Evolutionary conservation across 2,888 invertebrate species (phyloP).

Genomic region (Polydrusus tereticollis): DNA sequence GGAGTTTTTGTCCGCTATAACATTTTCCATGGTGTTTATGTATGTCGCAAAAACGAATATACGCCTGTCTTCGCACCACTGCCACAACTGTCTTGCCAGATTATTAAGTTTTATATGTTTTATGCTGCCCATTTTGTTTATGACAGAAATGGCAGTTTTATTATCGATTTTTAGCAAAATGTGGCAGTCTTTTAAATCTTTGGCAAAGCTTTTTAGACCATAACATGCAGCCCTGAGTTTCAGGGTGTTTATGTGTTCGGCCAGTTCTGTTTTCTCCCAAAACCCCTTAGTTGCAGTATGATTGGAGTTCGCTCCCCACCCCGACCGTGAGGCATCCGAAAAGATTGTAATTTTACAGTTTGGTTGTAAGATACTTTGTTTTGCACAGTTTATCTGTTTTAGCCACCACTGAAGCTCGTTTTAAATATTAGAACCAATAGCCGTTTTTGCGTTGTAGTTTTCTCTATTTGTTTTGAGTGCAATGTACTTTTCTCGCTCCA

Average conservation of each 20-base stretch:
- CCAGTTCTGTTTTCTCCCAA: not conserved
- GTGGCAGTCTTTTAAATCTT: not conserved
- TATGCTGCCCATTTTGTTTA: too few relatives aligned
- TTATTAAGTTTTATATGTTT: not conserved
- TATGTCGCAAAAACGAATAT: conserved; percentile 27
- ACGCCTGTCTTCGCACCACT: conserved; percentile 13
- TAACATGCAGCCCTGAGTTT: not conserved
- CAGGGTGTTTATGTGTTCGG: not conserved
- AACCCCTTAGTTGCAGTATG: not conserved
- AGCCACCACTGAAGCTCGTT: not conserved
- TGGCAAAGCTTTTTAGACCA: not conserved
- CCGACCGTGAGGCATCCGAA: not conserved
- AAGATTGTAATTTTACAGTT: not conserved
- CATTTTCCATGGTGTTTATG: conserved; percentile 24
- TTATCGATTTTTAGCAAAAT: conserved; percentile 3
- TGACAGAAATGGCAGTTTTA: not conserved
- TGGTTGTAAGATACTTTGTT: not conserved
- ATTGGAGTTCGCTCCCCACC: not conserved
- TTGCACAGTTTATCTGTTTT: not conserved
- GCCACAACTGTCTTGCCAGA: conserved; percentile 11
- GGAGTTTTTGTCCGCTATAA: conserved; percentile 28
- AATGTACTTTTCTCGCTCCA: not conserved
- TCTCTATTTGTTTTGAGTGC: not conserved
- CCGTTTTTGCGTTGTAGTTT: not conserved
- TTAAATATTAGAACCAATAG: not conserved